phyloP scores from a whole-genome alignment of 2,113 vertebrate species.

The Acinonyx jubatus region DNA sequence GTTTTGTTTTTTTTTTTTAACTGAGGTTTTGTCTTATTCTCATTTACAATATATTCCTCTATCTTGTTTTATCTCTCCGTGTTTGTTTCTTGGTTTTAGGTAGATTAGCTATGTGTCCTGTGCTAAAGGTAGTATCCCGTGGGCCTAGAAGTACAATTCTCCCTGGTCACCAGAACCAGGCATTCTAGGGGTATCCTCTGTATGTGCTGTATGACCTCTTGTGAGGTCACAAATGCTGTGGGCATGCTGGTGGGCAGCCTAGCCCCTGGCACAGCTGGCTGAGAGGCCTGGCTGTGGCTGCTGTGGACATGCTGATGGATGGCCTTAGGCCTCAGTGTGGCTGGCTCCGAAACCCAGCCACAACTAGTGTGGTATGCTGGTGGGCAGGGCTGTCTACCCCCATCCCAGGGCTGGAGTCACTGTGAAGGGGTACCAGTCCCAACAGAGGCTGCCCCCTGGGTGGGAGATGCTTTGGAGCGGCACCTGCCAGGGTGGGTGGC shows the following conservation, averaged over 20 bases:
- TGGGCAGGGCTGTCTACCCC: neutral
- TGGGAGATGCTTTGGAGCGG: neutral
- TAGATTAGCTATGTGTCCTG: neutral
- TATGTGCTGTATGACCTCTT: neutral
- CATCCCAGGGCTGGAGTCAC: neutral
- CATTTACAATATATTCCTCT: neutral
- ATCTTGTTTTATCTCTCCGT: neutral
- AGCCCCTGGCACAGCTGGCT: neutral
- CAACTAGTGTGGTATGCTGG: neutral
- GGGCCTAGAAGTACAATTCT: neutral
- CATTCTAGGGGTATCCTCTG: neutral
- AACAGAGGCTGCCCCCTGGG: neutral
- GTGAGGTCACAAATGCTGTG: neutral
- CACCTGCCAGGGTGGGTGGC: neutral
- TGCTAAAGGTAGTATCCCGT: neutral
- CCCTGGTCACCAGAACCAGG: neutral
- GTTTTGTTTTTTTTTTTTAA: neutral
- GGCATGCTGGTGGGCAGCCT: neutral
- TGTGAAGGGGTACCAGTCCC: neutral
- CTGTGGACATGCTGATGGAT: too few species aligned
- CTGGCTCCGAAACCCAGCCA: neutral
- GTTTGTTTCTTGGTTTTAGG: neutral
- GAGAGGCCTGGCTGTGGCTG: neutral
- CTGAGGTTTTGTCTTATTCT: neutral
- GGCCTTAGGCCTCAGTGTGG: neutral